Conservation (phyloP, 92 coral and sea anemone species). For the Micromussa lordhowensis region DNA sequence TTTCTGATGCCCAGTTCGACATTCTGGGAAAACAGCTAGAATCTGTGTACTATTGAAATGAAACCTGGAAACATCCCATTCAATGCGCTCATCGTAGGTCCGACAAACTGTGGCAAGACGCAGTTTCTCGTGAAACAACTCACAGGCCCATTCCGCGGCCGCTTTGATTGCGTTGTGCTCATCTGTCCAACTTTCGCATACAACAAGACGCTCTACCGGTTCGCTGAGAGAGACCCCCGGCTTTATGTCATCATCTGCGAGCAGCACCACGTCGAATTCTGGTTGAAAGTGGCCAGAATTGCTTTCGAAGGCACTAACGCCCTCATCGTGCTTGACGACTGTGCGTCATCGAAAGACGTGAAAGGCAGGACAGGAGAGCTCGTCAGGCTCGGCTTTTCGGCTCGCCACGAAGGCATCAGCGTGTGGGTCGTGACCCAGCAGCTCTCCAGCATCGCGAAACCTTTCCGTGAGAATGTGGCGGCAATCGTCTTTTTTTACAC, state of each 20-base stretch:
- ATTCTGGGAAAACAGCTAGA: neutral
- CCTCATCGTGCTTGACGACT: slow-evolving; percentile 36
- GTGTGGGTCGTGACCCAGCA: slow-evolving; percentile 36
- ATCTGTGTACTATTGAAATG: neutral
- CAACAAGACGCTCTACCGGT: neutral
- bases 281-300: neutral
- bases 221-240: slow-evolving; percentile 1
- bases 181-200: slow-evolving; percentile 17
- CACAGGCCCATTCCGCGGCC: slow-evolving; percentile 1
- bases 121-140: neutral
- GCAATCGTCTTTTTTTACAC: slow-evolving; percentile 23
- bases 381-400: neutral
- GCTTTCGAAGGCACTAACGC: slow-evolving; percentile 30
- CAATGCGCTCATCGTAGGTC: slow-evolving; percentile 40
- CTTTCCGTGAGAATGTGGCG: slow-evolving; percentile 27
- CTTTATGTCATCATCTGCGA: neutral
- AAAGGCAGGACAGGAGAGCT: slow-evolving; percentile 17
- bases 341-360: slow-evolving; percentile 39
- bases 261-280: neutral
- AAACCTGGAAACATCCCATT: neutral
- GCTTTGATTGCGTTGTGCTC: slow-evolving; percentile 13
- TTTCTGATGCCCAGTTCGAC: neutral
- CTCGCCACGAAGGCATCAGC: slow-evolving; percentile 19
- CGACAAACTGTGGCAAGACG: slow-evolving; percentile 18
- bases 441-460: slow-evolving; percentile 7